These are phyloP conservation scores for Hyppa rectilinea DNA, from an alignment of 2,888 invertebrate genomes.

Conservation along the genomic window DNA sequence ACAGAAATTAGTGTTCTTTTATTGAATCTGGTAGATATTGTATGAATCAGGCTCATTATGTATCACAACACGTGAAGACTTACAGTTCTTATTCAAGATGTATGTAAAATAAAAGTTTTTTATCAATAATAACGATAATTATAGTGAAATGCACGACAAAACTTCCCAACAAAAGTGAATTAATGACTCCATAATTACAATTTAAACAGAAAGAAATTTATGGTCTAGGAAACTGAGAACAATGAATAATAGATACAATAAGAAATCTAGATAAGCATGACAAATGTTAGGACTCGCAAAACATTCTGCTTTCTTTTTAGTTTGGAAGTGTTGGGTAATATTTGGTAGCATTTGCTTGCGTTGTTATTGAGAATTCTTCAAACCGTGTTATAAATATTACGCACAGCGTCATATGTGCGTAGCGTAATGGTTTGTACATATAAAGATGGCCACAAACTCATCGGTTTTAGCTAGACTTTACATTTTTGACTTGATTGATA, in stretches of 20 bases:
- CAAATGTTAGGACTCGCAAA: constrained; percentile 42
- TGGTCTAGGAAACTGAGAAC: constrained; percentile 50
- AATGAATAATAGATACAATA: constrained; percentile 49
- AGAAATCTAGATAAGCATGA: constrained; percentile 57
- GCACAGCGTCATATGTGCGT: constrained; percentile 12
- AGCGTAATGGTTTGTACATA: constrained; percentile 19
- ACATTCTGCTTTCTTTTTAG: constrained; percentile 41
- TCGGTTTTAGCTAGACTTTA: background rate
- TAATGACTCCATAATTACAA: constrained; percentile 35
- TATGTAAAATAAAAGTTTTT: too few relatives aligned
- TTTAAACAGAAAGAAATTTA: constrained; percentile 47
- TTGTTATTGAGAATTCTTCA: constrained; percentile 21
- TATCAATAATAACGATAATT: too few relatives aligned
- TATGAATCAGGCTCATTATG: background rate
- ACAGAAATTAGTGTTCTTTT: too few relatives aligned
- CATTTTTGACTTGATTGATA: too few relatives aligned
- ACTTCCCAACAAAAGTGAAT: constrained; percentile 15
- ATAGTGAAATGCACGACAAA: constrained; percentile 13
- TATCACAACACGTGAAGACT: too few relatives aligned
- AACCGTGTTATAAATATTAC: constrained; percentile 14
- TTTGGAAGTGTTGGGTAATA: constrained; percentile 26
- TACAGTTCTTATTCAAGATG: background rate
- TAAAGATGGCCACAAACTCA: constrained; percentile 24
- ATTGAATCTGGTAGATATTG: background rate
- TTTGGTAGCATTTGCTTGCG: constrained; percentile 5